Evolutionary conservation across 2,113 vertebrate species (phyloP).

Genomic region (Fulmarus glacialis): DNA sequence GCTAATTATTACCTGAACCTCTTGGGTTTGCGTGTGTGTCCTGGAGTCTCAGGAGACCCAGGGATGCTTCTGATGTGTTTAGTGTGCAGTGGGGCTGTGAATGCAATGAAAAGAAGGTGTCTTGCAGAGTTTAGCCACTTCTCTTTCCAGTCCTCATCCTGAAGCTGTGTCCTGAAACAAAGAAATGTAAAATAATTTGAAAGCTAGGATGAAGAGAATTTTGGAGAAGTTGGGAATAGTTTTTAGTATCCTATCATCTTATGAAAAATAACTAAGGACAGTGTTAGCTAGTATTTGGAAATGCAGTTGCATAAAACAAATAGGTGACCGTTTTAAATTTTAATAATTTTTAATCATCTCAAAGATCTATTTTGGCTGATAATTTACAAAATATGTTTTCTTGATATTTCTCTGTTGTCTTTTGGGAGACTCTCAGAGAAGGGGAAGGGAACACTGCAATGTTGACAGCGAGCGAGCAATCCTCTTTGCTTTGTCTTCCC

Average conservation of each 20-base stretch:
- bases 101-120: not conserved
- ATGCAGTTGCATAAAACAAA: not conserved
- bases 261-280: not conserved
- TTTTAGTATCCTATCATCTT: not conserved
- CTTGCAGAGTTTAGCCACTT: not conserved
- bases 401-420: not conserved
- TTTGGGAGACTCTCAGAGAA: not conserved
- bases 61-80: not conserved
- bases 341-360: not conserved
- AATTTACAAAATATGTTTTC: accelerated
- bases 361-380: not conserved
- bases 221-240: not conserved
- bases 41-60: accelerated
- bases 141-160: not conserved
- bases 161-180: not conserved
- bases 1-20: too few relatives aligned
- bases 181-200: not conserved
- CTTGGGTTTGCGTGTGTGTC: accelerated
- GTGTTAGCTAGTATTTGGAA: not conserved
- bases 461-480: accelerated
- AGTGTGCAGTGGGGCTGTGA: not conserved
- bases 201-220: too few relatives aligned
- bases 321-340: not conserved
- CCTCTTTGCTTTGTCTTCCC: not conserved
- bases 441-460: not conserved